Conservation (phyloP, 2,888 invertebrate species). For the Kuschelorhynchus macadamiae region DNA sequence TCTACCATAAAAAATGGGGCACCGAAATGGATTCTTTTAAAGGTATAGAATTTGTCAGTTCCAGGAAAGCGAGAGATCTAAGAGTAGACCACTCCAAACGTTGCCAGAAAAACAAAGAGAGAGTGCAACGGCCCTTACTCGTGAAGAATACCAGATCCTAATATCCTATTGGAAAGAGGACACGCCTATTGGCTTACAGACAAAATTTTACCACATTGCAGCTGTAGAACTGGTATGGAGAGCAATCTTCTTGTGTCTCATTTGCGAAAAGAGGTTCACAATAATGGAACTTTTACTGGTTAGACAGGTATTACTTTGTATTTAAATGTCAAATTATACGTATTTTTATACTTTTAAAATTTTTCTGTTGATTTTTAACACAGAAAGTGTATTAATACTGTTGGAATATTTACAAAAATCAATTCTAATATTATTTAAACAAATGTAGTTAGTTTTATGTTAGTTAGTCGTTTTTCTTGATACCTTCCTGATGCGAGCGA, state of each 20-base stretch:
- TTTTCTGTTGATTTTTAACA: no score
- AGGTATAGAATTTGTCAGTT: slow-evolving; percentile 6
- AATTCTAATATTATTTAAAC: no score
- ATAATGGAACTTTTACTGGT: neutral
- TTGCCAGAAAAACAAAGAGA: neutral
- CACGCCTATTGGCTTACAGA: neutral
- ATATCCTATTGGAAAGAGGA: neutral
- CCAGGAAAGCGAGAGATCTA: slow-evolving; percentile 14
- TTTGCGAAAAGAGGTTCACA: neutral
- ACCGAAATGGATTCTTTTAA: slow-evolving; percentile 6
- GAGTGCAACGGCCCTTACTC: neutral
- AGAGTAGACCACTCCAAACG: slow-evolving; percentile 4
- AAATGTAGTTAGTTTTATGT: no score
- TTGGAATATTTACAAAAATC: no score
- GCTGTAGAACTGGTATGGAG: no score
- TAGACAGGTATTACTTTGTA: no score
- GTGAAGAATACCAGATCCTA: neutral
- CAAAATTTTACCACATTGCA: neutral
- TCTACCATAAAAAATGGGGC: slow-evolving; percentile 11
- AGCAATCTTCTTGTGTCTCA: neutral
- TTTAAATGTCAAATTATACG: no score
- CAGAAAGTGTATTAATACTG: no score
- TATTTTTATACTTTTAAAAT: no score
- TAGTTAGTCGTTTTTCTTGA: no score
- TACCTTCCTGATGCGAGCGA: no score